Evolutionary conservation across 2,888 invertebrate genomes (phyloP), one percentile per base, ranked within the genome.

Genomic region (Mellilla xanthometata): DNA sequence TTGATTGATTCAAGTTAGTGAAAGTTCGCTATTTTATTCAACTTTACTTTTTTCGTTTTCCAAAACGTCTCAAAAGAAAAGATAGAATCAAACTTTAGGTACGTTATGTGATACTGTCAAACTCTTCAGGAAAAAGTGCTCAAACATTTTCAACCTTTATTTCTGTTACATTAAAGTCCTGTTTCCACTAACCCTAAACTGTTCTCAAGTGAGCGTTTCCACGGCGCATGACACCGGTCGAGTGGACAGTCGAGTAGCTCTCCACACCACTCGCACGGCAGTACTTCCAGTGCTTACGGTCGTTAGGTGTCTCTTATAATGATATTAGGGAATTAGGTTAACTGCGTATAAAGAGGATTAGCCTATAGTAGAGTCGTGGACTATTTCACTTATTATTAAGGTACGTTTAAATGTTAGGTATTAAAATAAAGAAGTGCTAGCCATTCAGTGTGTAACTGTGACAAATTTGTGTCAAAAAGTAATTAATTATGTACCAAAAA

Each of bases 171-270:
- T 5, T 19, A 19, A 19, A 6, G 15, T 19, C 6, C 1, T 6
- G 6, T 19, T 19, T 19, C 15, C 15, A 19, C 15, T 6, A 19
- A 19, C n/a, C n/a, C n/a, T n/a, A 15, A 19, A 19, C 15, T 3
- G 15, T 19, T 5, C 15, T 50, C 30, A 47, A 60, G 61, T 63
- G 68, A 69, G 66, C 68, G 39, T 12, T 48, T 45, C 58, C 49
- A 75, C 53, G 68, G 82, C 82, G 82, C 82, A 83, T 81, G 81
- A 69, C 56, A 69, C 48, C 58, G 68, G 56, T 72, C 46, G 58
- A 80, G 79, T 60, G 62, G 62, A 46, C 58, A 67, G 56, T 72
- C 46, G 58, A 80, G 79, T 60, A 63, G 62, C 56, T 61, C 58
- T 65, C 62, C 57, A 65, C 60, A 54, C 62, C 66, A 64, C 67